A percentile compares a stretch with the other conserved stretches of the same genome.
Evolutionary conservation across 1,140 invertebrate species (phyloP).

Genomic region (Panulirus ornatus): DNA sequence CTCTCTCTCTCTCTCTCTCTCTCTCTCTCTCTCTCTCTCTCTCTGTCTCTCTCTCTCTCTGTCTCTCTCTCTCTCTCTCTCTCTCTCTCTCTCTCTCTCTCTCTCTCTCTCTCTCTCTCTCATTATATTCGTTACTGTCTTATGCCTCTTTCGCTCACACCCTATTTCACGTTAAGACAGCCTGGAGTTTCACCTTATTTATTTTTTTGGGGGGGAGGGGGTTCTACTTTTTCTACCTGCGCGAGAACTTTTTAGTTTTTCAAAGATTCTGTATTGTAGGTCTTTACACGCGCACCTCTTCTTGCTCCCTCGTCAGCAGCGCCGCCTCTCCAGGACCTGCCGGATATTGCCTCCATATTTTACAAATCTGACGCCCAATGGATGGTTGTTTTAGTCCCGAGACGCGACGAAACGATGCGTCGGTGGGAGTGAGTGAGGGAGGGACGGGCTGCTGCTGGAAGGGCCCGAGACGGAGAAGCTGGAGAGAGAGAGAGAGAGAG

Average conservation of each 20-base stretch:
- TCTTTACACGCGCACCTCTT: background rate
- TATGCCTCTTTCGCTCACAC: background rate
- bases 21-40: no score
- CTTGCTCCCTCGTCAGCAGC: background rate
- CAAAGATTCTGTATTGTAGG: no score
- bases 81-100: background rate
- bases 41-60: no score
- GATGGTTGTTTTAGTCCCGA: constrained; percentile 9
- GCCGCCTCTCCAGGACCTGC: background rate
- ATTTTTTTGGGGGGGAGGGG: no score
- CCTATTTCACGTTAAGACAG: no score
- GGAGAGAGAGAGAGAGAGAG: background rate
- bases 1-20: no score
- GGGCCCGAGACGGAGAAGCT: background rate
- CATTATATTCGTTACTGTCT: background rate
- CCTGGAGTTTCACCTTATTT: no score
- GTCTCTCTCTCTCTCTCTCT: background rate
- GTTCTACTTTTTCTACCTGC: no score
- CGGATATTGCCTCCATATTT: constrained; percentile 47
- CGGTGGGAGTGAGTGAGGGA: background rate
- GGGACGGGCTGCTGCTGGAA: no score
- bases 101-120: constrained; percentile 1
- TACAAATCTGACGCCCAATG: constrained; percentile 22
- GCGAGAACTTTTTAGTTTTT: no score
- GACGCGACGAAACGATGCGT: background rate